Percentiles rank a stretch among this genome's conserved stretches.
Evolutionary conservation across 2,113 vertebrate genomes (phyloP).

Genomic region (Paedocypris sp.): DNA sequence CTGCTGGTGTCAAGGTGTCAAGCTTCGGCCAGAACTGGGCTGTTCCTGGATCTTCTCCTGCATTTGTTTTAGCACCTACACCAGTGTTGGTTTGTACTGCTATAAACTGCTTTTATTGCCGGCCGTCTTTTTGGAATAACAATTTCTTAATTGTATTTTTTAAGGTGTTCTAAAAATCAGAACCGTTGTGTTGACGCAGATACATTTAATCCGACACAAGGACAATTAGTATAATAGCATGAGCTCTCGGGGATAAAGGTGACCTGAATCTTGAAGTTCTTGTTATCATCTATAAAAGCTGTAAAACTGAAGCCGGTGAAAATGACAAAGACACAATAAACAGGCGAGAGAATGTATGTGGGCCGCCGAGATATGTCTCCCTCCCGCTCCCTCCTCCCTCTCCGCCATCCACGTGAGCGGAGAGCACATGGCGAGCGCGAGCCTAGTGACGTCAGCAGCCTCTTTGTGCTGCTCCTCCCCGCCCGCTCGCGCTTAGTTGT

Average conservation of each 20-base stretch:
- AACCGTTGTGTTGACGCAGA: neutral
- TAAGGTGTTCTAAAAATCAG: neutral
- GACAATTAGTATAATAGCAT: neutral
- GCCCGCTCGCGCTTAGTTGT: neutral
- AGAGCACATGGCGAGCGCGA: slow-evolving; percentile 60
- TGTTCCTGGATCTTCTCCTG: no score
- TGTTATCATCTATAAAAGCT: neutral
- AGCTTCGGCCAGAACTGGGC: no score
- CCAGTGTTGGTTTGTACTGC: no score
- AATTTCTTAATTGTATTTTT: no score
- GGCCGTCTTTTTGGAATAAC: no score
- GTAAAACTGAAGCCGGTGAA: neutral
- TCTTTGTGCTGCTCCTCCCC: slow-evolving; percentile 11
- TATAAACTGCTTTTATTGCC: no score
- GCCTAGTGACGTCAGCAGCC: slow-evolving; percentile 44
- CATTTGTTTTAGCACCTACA: no score
- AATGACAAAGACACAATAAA: neutral
- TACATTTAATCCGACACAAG: neutral
- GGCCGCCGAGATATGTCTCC: neutral
- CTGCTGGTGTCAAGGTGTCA: no score
- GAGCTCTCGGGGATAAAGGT: neutral
- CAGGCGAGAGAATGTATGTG: neutral
- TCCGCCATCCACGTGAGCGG: slow-evolving; percentile 49
- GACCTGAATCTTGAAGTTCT: neutral
- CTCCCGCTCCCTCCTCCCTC: neutral